phyloP scores from a whole-genome alignment of 2,888 invertebrate species.

The Acheta domesticus region DNA sequence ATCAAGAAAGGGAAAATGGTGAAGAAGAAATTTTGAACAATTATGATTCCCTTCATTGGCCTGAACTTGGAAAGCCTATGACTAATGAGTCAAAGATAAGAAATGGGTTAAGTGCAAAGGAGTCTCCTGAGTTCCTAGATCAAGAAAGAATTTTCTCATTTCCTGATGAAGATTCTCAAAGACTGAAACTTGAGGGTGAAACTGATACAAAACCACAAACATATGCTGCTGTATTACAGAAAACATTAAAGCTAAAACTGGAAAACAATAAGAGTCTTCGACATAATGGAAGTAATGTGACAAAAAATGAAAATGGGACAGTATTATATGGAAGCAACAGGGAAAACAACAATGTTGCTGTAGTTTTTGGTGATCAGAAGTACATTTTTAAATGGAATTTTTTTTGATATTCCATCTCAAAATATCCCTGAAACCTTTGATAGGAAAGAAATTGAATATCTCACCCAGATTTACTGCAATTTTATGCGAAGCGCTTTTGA shows the following conservation, averaged over 20 bases:
- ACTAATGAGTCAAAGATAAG: neutral
- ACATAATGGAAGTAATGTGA: neutral
- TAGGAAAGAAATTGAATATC: neutral
- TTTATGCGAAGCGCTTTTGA: neutral
- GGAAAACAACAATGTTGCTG: neutral
- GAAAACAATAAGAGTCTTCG: neutral
- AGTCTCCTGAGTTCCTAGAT: neutral
- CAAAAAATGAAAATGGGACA: neutral
- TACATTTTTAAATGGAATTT: conserved; percentile 18
- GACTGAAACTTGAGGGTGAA: neutral
- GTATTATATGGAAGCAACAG: neutral
- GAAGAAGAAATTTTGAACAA: neutral
- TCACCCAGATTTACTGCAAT: neutral
- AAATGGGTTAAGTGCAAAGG: neutral
- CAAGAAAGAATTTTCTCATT: neutral
- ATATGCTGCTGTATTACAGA: conserved; percentile 1
- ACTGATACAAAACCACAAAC: neutral
- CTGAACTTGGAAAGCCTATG: neutral
- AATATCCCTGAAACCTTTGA: neutral
- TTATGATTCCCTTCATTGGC: neutral
- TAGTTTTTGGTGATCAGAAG: neutral
- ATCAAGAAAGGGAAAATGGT: neutral
- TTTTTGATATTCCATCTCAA: neutral
- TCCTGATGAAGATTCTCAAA: neutral
- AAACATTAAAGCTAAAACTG: neutral